These are phyloP conservation scores for Embiotoca jacksoni DNA, from an alignment of 2,113 vertebrate genomes.

Conservation along the genomic window DNA sequence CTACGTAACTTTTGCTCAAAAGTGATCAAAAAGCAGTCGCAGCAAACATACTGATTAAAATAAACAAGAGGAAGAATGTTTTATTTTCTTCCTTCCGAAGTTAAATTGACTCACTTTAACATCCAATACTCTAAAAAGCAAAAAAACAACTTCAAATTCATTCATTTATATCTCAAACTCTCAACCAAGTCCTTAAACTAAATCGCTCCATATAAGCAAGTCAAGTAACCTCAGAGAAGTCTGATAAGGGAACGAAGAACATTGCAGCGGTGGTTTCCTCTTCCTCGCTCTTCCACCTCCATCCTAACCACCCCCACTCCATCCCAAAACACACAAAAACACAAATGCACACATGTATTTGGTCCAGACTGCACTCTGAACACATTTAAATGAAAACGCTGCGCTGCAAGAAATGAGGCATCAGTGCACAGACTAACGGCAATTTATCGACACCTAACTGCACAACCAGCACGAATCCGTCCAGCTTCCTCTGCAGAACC, in stretches of 20 bases:
- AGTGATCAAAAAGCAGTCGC: no score
- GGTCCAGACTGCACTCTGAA: conserved; percentile 1
- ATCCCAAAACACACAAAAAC: conserved; percentile 1
- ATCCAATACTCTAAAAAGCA: no score
- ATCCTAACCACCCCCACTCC: conserved; percentile 2
- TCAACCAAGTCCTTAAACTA: background rate
- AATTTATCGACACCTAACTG: conserved; percentile 1
- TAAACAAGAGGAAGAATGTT: no score
- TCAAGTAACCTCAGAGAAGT: no score
- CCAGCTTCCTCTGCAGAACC: background rate
- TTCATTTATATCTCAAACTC: background rate
- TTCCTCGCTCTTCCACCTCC: background rate
- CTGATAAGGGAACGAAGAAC: background rate
- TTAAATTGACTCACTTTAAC: no score
- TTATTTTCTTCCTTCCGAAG: no score
- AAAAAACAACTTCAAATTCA: background rate
- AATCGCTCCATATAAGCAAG: background rate
- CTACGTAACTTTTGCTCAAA: no score
- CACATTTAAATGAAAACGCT: conserved; percentile 16
- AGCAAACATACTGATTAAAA: background rate
- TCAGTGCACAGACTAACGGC: conserved; percentile 18
- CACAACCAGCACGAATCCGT: background rate
- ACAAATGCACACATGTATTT: conserved; percentile 9
- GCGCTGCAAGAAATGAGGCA: conserved; percentile 22
- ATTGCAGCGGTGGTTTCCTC: conserved; percentile 1